Conservation (phyloP, 2,113 vertebrate species). For the Clarias batrachus region DNA sequence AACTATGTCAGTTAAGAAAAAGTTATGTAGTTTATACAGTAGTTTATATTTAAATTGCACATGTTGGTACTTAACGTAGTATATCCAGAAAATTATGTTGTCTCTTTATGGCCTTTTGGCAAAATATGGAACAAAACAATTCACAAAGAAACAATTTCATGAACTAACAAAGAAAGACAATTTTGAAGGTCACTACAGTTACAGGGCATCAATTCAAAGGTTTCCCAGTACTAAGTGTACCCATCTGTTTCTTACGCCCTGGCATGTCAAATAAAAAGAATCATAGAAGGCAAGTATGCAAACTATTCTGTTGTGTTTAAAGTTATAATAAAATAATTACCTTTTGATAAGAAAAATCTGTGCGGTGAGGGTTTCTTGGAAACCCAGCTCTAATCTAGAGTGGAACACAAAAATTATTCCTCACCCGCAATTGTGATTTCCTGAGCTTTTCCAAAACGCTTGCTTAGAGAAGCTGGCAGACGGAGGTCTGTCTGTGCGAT, state of each 20-base stretch:
- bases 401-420: constrained; percentile 56
- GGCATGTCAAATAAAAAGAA: constrained; percentile 49
- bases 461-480: constrained; percentile 63
- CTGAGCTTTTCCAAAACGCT: constrained; percentile 50
- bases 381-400: constrained; percentile 57
- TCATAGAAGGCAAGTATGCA: constrained; percentile 44
- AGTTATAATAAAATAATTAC: constrained; percentile 56
- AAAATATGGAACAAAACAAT: constrained; percentile 41
- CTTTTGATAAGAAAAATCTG: constrained; percentile 59
- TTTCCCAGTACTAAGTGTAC: constrained; percentile 37
- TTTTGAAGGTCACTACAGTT: constrained; percentile 49
- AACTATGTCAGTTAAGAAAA: too few species aligned
- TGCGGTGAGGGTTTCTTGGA: constrained; percentile 56
- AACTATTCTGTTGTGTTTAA: constrained; percentile 51
- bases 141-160: constrained; percentile 42
- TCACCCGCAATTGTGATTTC: constrained; percentile 55
- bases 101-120: constrained; percentile 58
- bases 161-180: constrained; percentile 44
- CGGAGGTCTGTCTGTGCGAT: constrained; percentile 55
- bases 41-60: too few species aligned
- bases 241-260: constrained; percentile 34
- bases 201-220: constrained; percentile 46
- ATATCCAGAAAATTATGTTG: constrained; percentile 54
- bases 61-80: background rate
- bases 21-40: too few species aligned